Evolutionary conservation across 2,797 vertebrate genomes (phyloP).

Genomic region (Steatocranus sp.): DNA sequence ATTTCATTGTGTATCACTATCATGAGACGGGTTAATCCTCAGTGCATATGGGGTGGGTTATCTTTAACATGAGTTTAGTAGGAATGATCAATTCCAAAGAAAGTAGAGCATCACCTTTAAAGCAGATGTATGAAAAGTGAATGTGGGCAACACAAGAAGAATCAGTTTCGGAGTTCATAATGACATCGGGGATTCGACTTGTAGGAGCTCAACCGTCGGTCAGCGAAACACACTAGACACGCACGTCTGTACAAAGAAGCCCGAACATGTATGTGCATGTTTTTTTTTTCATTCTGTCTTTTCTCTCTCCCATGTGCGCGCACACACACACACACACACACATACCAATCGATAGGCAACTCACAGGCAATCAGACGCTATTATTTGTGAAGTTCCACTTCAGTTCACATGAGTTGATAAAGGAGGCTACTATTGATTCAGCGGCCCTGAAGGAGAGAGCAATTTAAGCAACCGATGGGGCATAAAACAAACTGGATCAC

Average conservation of each 20-base stretch:
- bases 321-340: slow-evolving; percentile 1
- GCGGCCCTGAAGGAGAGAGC: slow-evolving; percentile 78
- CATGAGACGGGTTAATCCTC: background rate
- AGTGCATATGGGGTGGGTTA: background rate
- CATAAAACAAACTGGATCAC: slow-evolving; percentile 78
- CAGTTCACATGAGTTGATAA: slow-evolving; percentile 85
- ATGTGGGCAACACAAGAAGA: background rate
- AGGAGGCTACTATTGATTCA: slow-evolving; percentile 85
- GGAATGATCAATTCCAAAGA: background rate
- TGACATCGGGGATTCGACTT: slow-evolving; percentile 2
- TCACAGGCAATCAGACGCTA: slow-evolving; percentile 84
- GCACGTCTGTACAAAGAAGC: background rate
- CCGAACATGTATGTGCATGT: slow-evolving; percentile 18
- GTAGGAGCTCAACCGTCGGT: background rate
- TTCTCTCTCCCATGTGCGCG: background rate
- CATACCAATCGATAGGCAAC: slow-evolving; percentile 75
- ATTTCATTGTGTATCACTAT: background rate
- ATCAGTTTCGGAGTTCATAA: background rate
- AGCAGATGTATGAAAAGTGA: background rate
- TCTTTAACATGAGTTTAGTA: background rate
- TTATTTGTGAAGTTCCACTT: slow-evolving; percentile 90
- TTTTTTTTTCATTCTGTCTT: slow-evolving; percentile 30
- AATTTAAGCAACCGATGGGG: slow-evolving; percentile 82
- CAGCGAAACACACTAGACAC: background rate
- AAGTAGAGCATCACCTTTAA: background rate